Conservation (phyloP, 2,113 vertebrate genomes). For the Galemys pyrenaicus region DNA sequence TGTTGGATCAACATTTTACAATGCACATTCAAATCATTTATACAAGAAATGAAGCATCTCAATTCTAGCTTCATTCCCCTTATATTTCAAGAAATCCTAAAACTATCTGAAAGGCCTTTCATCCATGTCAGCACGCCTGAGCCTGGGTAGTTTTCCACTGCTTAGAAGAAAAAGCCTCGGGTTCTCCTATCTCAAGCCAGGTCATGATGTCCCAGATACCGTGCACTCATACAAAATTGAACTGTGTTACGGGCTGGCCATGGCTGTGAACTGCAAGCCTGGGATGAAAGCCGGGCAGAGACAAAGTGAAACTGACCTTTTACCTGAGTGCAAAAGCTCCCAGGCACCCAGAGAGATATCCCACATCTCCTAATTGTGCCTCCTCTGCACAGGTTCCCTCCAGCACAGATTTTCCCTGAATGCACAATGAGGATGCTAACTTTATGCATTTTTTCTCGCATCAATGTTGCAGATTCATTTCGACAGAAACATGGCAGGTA, state of each 20-base stretch:
- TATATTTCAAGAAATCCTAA: neutral
- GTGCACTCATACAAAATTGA: neutral
- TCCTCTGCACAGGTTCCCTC: neutral
- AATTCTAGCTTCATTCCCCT: neutral
- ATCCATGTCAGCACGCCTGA: neutral
- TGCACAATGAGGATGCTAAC: neutral
- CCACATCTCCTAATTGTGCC: neutral
- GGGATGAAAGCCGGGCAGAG: neutral
- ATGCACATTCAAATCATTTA: neutral
- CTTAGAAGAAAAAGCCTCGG: neutral
- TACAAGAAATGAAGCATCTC: neutral
- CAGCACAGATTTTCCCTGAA: neutral
- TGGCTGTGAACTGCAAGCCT: neutral
- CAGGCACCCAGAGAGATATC: neutral
- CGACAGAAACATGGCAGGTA: constrained; percentile 36
- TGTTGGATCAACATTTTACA: neutral
- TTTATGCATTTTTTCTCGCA: neutral
- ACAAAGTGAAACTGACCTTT: neutral
- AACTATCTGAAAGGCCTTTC: neutral
- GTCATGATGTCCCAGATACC: neutral
- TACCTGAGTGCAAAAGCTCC: neutral
- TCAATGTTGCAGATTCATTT: neutral
- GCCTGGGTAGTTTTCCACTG: neutral
- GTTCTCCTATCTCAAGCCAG: neutral
- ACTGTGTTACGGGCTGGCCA: neutral